Evolutionary conservation across 2,797 vertebrate species (phyloP), one percentile per base, ranked within the genome.

Genomic region (Eulemur mongoz): DNA sequence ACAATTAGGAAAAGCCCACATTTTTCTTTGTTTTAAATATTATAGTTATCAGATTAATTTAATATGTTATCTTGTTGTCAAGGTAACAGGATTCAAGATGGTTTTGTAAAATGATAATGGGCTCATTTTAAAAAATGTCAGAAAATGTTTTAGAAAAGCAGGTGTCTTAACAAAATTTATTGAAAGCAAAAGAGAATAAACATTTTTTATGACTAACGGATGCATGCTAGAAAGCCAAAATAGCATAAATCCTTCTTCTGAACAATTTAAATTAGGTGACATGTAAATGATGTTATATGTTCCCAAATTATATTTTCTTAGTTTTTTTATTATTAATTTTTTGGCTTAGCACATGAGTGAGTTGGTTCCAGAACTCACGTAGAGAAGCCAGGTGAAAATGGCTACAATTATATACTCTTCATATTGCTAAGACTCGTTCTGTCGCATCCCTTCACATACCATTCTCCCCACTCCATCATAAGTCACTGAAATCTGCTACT

Each of bases 21-120:
- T 92, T 65, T 85, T 89, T 72, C 32, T 45, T 59, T 43, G 1
- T 70, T 91, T 88, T 54, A 81, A 82, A 86, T 43, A 70, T 63
- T 63, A 67, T 18, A 63, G 45, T 89, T 95, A 79, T 79, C 67
- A 95, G 40, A 83, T 79, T 78, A 87, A 80, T n/a, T n/a, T 93
- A 69, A 61, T 76, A 61, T 54, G 23, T n/a, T 94, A 81, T 54
- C 72, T 38, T 88, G 86, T 93, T 82, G 45, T 48, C 72, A 97
- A 95, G 96, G 97, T 96, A 97, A 97, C 73, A 79, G 89, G 87
- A 94, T 86, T 94, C 72, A 92, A 95, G 79, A 92, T 88, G n/a
- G 79, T 18, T 97, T 87, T 80, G 52, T 89, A 86, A 95, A 96
- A 96, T 61, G 69, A 98, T 79, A 67, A 89, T 75, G 38, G 32